These are phyloP conservation scores for Argopecten irradians DNA, from an alignment of 1,140 invertebrate genomes.

Conservation along the genomic window DNA sequence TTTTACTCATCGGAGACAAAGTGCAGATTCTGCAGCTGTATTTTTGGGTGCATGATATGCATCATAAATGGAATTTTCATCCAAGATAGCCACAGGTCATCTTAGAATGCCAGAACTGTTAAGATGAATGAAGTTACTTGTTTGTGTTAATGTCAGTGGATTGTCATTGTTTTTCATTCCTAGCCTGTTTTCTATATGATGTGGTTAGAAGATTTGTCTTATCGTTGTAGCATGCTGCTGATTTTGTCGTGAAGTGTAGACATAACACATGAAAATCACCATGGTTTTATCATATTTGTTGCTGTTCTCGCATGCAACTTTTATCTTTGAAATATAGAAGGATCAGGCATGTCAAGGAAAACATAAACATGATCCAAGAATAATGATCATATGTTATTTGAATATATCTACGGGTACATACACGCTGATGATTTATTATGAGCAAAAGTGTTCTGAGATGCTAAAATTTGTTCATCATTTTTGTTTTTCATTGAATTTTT, in stretches of 20 bases:
- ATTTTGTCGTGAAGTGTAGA: not conserved
- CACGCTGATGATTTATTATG: not conserved
- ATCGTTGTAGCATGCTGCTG: not conserved
- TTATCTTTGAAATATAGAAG: not conserved
- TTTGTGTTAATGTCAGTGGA: not conserved
- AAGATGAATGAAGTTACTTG: not conserved
- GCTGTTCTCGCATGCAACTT: not conserved
- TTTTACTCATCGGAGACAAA: not conserved
- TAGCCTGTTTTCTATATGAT: not conserved
- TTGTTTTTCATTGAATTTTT: not conserved
- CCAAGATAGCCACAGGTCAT: not conserved
- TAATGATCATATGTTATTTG: too few relatives aligned
- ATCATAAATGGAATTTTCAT: not conserved
- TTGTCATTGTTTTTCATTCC: not conserved
- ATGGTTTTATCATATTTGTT: not conserved
- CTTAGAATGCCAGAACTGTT: not conserved
- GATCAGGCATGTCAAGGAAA: not conserved
- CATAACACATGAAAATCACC: not conserved
- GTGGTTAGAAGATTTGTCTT: not conserved
- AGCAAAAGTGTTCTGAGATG: not conserved
- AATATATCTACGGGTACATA: too few relatives aligned
- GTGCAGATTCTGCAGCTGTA: not conserved
- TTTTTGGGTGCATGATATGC: not conserved
- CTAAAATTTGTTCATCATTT: not conserved
- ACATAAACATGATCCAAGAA: too few relatives aligned